Evolutionary conservation across 2,113 vertebrate species (phyloP).

Genomic region (Eulemur macaco): DNA sequence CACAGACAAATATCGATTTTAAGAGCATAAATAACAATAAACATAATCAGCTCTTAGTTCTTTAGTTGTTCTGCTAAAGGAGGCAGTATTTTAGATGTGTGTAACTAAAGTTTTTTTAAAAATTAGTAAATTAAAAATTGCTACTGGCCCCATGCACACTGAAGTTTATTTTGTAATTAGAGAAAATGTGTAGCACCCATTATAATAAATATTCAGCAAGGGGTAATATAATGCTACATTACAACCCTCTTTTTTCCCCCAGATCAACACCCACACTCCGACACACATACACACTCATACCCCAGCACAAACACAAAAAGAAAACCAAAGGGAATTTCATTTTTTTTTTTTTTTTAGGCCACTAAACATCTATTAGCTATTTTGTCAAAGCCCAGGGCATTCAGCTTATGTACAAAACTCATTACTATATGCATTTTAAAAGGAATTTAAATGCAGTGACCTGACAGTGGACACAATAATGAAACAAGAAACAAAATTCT

Average conservation of each 20-base stretch:
- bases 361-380: slow-evolving; percentile 15
- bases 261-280: neutral
- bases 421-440: slow-evolving; percentile 22
- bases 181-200: neutral
- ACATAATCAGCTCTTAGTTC: neutral
- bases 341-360: neutral
- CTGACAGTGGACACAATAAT: neutral
- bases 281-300: neutral
- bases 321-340: neutral
- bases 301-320: neutral
- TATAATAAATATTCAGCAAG: neutral
- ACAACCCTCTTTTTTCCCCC: neutral
- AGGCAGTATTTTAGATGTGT: neutral
- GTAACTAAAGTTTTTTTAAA: neutral
- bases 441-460: slow-evolving; percentile 27
- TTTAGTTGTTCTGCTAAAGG: neutral
- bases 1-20: neutral
- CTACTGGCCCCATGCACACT: neutral
- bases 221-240: neutral
- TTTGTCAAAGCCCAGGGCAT: neutral
- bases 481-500: slow-evolving; percentile 16
- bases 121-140: slow-evolving; percentile 24
- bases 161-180: neutral
- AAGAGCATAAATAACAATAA: neutral
- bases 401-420: slow-evolving; percentile 11